Conservation (phyloP, 2,888 invertebrate genomes). For the Eupithecia exiguata region DNA sequence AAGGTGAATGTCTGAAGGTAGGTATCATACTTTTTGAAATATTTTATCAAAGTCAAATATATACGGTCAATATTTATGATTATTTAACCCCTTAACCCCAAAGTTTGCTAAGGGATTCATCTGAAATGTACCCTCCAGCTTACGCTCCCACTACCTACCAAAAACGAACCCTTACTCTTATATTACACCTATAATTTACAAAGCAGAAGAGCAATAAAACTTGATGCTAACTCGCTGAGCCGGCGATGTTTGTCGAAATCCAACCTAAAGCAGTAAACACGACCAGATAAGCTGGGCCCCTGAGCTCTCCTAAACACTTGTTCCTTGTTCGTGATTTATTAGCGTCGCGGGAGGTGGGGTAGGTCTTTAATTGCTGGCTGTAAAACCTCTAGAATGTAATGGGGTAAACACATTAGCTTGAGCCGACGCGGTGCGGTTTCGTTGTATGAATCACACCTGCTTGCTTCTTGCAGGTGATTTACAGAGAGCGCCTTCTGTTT, state of each 20-base stretch:
- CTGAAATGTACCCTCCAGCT: too few species aligned
- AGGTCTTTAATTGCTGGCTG: slow-evolving; percentile 58
- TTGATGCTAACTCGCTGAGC: slow-evolving; percentile 75
- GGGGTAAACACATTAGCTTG: slow-evolving; percentile 77
- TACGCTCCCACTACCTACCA: neutral
- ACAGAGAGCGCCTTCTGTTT: slow-evolving; percentile 38
- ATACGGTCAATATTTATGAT: too few species aligned
- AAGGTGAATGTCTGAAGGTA: too few species aligned
- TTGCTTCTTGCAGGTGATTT: slow-evolving; percentile 60
- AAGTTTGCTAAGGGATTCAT: too few species aligned
- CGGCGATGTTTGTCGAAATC: slow-evolving; percentile 76
- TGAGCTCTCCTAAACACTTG: slow-evolving; percentile 44
- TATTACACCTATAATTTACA: slow-evolving; percentile 77
- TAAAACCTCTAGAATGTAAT: slow-evolving; percentile 66
- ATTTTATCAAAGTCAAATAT: too few species aligned
- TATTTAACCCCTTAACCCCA: too few species aligned
- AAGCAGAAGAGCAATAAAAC: slow-evolving; percentile 79
- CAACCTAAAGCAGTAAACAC: slow-evolving; percentile 60
- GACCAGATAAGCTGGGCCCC: slow-evolving; percentile 60
- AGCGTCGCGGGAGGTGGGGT: slow-evolving; percentile 39
- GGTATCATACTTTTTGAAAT: too few species aligned
- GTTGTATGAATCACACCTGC: slow-evolving; percentile 70
- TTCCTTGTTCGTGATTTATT: slow-evolving; percentile 47
- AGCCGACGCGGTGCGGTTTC: slow-evolving; percentile 62
- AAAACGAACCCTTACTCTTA: slow-evolving; percentile 53